Evolutionary conservation across 2,888 invertebrate genomes (phyloP), one percentile per base, ranked within the genome.

Genomic region (Leptura quadrifasciata): DNA sequence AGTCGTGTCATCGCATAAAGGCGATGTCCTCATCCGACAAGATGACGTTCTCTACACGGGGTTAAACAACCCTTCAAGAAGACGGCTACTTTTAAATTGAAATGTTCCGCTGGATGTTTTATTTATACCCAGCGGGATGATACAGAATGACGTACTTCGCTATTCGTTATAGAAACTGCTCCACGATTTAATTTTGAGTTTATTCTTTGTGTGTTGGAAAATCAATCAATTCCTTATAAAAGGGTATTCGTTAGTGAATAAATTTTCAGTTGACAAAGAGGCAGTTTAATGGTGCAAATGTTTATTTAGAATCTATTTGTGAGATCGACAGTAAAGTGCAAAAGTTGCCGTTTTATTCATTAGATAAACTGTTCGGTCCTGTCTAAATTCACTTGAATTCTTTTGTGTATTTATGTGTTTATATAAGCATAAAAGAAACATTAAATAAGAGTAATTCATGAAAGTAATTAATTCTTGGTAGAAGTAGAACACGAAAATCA

Each of bases 81-180:
- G 74, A 72, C 72, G 76, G 72, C 75, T 72, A 76, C 77, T 78
- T 77, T 74, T 78, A 77, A 81, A 80, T 78, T 81, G 77, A 80
- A 80, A 79, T 81, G 80, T 80, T 76, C 69, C 74, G 60, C 61
- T 65, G 69, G 74, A 80, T 81, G 81, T 81, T 80, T 80, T 79
- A 81, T 81, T 80, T 80, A 81, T 79, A 75, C 65, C 70, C 74
- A 64, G 70, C 75, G 74, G 73, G 72, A 79, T 72, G 72, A 74
- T 75, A 71, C 54, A 18, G 74, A 77, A 75, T 70, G 75, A 39
- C 55, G 60, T 76, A 73, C 76, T 74, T 71, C 63, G 24, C 65
- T 71, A 31, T 74, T 71, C 65, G 69, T 54, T 12, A 64, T 35
- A 52, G 63, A 58, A 60, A 76, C 54, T 78, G 64, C 55, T 72